phyloP scores from a whole-genome alignment of 1,140 invertebrate genomes.

The Saccostrea echinata region DNA sequence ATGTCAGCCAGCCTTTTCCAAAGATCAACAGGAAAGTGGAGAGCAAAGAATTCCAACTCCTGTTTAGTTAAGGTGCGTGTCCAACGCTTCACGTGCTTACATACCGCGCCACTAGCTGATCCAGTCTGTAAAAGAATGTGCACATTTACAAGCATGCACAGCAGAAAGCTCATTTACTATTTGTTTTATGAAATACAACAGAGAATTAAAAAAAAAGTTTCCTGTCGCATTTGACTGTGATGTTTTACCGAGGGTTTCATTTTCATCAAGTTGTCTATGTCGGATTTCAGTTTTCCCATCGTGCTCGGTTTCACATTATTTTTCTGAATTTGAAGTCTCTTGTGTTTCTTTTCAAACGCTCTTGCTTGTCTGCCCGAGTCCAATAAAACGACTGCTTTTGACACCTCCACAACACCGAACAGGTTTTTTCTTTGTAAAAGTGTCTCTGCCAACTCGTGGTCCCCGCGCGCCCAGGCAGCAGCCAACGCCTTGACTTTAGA shows the following conservation, averaged over 20 bases:
- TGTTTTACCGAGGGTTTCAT: slow-evolving; percentile 66
- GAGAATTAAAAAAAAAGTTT: not conserved
- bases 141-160: too few relatives aligned
- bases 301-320: slow-evolving; percentile 67
- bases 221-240: not conserved
- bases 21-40: slow-evolving; percentile 73
- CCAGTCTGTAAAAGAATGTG: slow-evolving; percentile 61
- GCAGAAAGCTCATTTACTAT: too few relatives aligned
- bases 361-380: slow-evolving; percentile 68
- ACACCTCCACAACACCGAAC: slow-evolving; percentile 73
- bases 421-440: slow-evolving; percentile 61
- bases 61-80: slow-evolving; percentile 65
- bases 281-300: slow-evolving; percentile 73
- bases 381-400: slow-evolving; percentile 72
- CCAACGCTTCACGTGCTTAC: slow-evolving; percentile 73
- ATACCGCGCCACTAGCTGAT: slow-evolving; percentile 71
- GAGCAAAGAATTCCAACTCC: slow-evolving; percentile 75
- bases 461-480: slow-evolving; percentile 72
- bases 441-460: slow-evolving; percentile 67
- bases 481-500: slow-evolving; percentile 70
- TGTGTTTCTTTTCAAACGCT: slow-evolving; percentile 73
- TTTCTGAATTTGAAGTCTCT: slow-evolving; percentile 64
- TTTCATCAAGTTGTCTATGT: slow-evolving; percentile 70
- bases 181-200: too few relatives aligned
- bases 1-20: slow-evolving; percentile 78